phyloP scores from a whole-genome alignment of 2,888 invertebrate species.

The Anorthoa munda region DNA sequence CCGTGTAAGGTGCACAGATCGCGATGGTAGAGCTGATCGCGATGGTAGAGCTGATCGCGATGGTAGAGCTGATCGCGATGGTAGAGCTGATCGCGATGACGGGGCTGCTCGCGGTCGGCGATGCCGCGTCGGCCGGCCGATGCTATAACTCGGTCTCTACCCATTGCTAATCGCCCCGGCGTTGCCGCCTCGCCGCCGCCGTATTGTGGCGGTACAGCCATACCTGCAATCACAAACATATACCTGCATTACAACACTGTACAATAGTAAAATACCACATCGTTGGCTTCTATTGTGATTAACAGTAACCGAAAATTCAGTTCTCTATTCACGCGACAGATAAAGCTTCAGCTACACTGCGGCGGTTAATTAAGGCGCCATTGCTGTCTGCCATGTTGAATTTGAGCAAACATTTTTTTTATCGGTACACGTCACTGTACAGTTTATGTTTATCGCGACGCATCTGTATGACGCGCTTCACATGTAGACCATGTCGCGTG shows the following conservation, averaged over 20 bases:
- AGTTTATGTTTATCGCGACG: conserved; percentile 23
- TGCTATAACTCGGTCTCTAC: conserved; percentile 89
- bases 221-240: conserved; percentile 77
- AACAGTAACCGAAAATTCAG: background rate
- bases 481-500: conserved; percentile 9
- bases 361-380: conserved; percentile 12
- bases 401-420: conserved; percentile 14
- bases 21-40: conserved; percentile 58
- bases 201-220: conserved; percentile 89
- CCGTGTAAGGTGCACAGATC: conserved; percentile 63
- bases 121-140: conserved; percentile 51
- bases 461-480: conserved; percentile 33
- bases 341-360: conserved; percentile 22
- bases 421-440: conserved; percentile 13
- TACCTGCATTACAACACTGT: conserved; percentile 1
- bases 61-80: conserved; percentile 45
- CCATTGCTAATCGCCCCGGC: conserved; percentile 93
- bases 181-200: conserved; percentile 88
- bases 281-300: conserved; percentile 13
- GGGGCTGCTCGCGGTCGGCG: conserved; percentile 45
- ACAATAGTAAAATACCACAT: background rate
- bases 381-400: conserved; percentile 17
- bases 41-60: conserved; percentile 56
- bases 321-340: conserved; percentile 13
- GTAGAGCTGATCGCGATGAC: conserved; percentile 52